Evolutionary conservation across 2,797 vertebrate species (phyloP).

Genomic region (Rhabdomys pumilio): DNA sequence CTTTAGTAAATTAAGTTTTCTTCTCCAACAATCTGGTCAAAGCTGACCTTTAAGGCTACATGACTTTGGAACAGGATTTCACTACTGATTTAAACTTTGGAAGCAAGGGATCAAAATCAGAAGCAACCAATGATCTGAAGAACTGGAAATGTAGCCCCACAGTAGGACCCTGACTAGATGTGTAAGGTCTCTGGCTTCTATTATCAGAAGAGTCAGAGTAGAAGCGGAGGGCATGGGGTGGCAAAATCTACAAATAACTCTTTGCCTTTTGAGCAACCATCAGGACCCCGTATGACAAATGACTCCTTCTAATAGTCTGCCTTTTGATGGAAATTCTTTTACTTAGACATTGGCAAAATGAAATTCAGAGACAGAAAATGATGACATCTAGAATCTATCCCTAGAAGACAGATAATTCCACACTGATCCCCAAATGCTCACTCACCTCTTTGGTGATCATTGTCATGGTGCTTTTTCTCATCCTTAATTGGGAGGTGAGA

Average conservation of each 20-base stretch:
- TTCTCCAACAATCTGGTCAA: slow-evolving; percentile 34
- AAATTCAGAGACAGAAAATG: slow-evolving; percentile 23
- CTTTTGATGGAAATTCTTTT: slow-evolving; percentile 39
- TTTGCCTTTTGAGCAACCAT: slow-evolving; percentile 12
- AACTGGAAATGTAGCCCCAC: neutral
- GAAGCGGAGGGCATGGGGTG: neutral
- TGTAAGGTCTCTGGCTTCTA: neutral
- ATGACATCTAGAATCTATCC: neutral
- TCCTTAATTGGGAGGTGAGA: slow-evolving; percentile 97
- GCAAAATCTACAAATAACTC: slow-evolving; percentile 32
- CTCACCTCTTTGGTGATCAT: slow-evolving; percentile 95
- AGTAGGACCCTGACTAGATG: neutral
- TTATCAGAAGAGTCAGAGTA: neutral
- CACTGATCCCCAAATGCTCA: fast-evolving
- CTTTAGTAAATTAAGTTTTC: slow-evolving; percentile 49
- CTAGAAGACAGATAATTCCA: neutral
- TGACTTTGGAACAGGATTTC: slow-evolving; percentile 39
- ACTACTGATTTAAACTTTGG: neutral
- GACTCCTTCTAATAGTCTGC: slow-evolving; percentile 33
- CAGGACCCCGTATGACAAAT: neutral
- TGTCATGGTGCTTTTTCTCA: slow-evolving; percentile 97
- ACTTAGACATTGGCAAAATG: slow-evolving; percentile 41
- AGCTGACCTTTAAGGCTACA: slow-evolving; percentile 53
- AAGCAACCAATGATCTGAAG: slow-evolving; percentile 21
- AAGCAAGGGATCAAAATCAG: slow-evolving; percentile 64